phyloP scores from a whole-genome alignment of 2,888 invertebrate species.

The Asteroscopus sphinx region DNA sequence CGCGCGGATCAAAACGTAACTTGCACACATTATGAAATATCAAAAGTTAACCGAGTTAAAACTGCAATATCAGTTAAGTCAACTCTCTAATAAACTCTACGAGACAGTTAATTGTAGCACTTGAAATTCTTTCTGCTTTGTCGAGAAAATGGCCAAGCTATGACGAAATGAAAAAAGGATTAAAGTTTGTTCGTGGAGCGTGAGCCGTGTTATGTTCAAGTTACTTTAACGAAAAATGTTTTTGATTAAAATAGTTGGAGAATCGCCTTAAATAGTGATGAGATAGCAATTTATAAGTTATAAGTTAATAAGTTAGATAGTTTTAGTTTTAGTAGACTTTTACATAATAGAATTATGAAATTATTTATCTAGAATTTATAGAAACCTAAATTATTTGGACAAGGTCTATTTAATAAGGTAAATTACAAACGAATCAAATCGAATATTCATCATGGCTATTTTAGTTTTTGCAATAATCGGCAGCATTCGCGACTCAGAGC shows the following conservation, averaged over 20 bases:
- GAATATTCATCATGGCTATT: too few species aligned
- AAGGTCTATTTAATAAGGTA: too few species aligned
- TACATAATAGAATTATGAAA: neutral
- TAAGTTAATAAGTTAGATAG: too few species aligned
- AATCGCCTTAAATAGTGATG: conserved; percentile 23
- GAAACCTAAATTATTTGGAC: too few species aligned
- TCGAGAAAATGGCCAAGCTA: conserved; percentile 33
- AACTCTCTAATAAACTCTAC: conserved; percentile 29
- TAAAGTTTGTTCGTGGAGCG: conserved; percentile 24
- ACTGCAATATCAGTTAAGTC: conserved; percentile 16
- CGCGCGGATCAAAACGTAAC: too few species aligned
- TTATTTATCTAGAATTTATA: neutral
- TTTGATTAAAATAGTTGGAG: conserved; percentile 46
- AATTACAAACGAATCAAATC: too few species aligned
- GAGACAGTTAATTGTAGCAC: conserved; percentile 35
- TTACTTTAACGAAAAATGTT: conserved; percentile 31
- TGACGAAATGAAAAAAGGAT: conserved; percentile 44
- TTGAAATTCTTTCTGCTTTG: conserved; percentile 36
- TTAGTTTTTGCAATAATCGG: too few species aligned
- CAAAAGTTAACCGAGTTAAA: neutral
- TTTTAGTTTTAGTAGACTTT: conserved; percentile 13
- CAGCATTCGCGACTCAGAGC: too few species aligned
- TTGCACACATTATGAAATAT: neutral
- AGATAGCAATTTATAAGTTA: conserved; percentile 23
- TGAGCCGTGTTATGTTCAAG: conserved; percentile 7